These are phyloP conservation scores for Linepithema humile DNA, from an alignment of 1,140 invertebrate species.

Conservation along the genomic window DNA sequence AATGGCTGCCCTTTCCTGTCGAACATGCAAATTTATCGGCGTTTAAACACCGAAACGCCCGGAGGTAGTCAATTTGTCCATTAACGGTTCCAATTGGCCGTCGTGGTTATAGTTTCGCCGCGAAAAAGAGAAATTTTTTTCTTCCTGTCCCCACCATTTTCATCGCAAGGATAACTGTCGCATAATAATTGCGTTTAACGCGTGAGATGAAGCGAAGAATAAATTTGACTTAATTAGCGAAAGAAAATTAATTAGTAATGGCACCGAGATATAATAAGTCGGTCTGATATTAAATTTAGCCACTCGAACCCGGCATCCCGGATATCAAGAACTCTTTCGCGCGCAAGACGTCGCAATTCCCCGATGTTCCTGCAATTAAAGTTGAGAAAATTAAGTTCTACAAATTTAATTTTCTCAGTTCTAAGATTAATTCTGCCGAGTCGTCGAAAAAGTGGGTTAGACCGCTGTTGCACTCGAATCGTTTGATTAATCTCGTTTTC, in stretches of 20 bases:
- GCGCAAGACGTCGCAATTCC: background rate
- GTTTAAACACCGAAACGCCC: constrained; percentile 30
- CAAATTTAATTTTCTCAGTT: constrained; percentile 23
- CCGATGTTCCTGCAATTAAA: background rate
- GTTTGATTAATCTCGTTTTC: background rate
- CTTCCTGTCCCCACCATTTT: background rate
- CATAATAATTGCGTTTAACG: background rate
- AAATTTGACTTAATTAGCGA: background rate
- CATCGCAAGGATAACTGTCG: background rate
- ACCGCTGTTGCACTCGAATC: background rate
- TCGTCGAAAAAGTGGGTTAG: background rate
- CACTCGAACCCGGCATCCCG: no score
- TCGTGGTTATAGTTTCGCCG: background rate
- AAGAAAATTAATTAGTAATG: background rate
- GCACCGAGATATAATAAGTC: background rate
- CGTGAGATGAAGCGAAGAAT: background rate
- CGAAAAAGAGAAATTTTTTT: background rate
- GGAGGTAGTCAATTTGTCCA: constrained; percentile 45
- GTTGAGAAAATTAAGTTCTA: constrained; percentile 5
- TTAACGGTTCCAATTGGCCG: constrained; percentile 38
- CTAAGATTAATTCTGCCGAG: constrained; percentile 16
- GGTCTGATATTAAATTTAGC: background rate
- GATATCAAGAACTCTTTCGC: constrained; percentile 23
- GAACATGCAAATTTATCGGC: constrained; percentile 52
- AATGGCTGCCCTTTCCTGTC: constrained; percentile 36